Base-by-base conservation (phyloP, 2,888 invertebrate genomes). In the Drosophila ezoana region DNA sequence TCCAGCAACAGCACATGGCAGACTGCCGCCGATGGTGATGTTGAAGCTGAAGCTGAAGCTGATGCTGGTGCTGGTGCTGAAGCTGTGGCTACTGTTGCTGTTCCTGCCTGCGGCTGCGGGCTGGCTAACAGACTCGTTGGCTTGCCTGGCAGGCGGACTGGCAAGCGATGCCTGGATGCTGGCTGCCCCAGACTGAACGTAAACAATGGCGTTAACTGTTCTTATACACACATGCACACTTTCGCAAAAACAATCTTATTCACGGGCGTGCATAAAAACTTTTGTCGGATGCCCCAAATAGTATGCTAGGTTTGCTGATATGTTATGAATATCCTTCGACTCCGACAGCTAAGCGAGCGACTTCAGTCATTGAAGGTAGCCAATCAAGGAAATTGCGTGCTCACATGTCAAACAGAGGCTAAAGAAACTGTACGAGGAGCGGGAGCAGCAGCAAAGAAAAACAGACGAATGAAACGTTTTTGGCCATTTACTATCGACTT, bases 401-500 rank as follows among this genome's bases (percentile, higher is more conserved):
- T 89, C 85, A 87, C 89, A 85, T 85, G 82, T 89, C 89, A 83
- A 87, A 81, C 79, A 72, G 63, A 41, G 61, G 49, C 18, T 28
- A 16, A 40, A 45, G 61, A 13, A 60, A 18, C 53, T 53, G n/a
- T 13, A 43, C 37, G 4, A 35, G 18, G 9, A 5, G 13, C 40
- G 18, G n/a, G 13, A 14, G 10, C 23, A 41, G 13, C 44, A 4
- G 18, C 43, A 62, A 67, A 65, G 61, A 79, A 79, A 62, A 69
- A 69, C 62, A 75, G 53, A 40, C 54, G 61, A 79, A 68, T 75
- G 75, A 71, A 81, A 70, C 87, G 84, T 72, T 81, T 89, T 89
- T 76, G 88, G 88, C 82, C 83, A 84, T 87, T 89, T 87, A 89
- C 89, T 85, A 84, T 89, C 83, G 89, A 86, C 83, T 88, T 88